Percentiles rank a stretch among this genome's conserved stretches.
Conservation (phyloP, 2,797 vertebrate species). For the Myotis vivesi region DNA sequence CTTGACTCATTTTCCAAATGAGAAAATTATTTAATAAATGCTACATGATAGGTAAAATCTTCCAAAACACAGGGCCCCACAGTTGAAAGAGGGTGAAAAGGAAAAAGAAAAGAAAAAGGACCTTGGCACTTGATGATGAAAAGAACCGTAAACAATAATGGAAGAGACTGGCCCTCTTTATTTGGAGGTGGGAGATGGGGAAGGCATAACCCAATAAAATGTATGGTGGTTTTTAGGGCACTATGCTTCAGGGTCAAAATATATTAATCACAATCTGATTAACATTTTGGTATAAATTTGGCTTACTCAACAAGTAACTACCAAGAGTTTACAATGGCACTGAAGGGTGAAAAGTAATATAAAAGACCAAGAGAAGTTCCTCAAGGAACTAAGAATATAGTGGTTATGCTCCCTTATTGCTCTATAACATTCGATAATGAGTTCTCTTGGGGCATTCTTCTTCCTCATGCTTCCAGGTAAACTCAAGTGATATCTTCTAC, state of each 20-base stretch:
- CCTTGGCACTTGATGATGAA: background rate
- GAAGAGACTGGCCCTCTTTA: background rate
- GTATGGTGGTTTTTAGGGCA: background rate
- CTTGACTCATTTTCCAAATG: constrained; percentile 20
- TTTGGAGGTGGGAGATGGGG: background rate
- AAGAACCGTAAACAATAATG: background rate
- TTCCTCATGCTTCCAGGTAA: background rate
- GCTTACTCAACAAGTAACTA: background rate
- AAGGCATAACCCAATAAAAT: background rate
- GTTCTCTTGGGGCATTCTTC: background rate
- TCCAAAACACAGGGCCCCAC: background rate
- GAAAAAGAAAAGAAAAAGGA: background rate
- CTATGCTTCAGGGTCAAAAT: background rate
- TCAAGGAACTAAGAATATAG: background rate
- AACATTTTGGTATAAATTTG: background rate
- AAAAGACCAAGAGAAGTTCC: background rate
- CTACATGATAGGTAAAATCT: background rate
- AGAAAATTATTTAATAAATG: background rate
- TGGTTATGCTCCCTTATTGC: background rate
- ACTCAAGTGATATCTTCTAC: background rate
- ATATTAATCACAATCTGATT: background rate
- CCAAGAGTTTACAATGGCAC: background rate
- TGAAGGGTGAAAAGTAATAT: background rate
- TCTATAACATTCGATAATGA: background rate
- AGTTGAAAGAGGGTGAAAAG: too few relatives aligned